Percentiles rank a stretch among this genome's conserved stretches.
phyloP scores from a whole-genome alignment of 2,113 vertebrate species.

The Barnardius zonarius region DNA sequence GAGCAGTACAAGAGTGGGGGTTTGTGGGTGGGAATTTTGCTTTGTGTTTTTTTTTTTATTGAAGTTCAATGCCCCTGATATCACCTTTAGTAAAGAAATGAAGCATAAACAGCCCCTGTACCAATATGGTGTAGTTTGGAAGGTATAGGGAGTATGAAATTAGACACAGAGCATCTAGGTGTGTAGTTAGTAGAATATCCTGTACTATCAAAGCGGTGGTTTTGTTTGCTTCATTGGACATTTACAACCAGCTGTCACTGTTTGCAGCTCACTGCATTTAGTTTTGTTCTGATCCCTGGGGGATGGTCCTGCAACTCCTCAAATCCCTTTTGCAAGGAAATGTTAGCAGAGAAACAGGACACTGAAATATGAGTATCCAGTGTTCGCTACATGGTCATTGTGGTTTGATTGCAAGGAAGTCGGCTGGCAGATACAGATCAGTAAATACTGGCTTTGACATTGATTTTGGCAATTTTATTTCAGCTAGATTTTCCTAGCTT shows the following conservation, averaged over 20 bases:
- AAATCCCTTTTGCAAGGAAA: not conserved
- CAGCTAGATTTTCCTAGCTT: not conserved
- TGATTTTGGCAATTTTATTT: not conserved
- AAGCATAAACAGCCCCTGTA: not conserved
- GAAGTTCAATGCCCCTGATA: not conserved
- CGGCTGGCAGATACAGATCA: not conserved
- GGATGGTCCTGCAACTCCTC: not conserved
- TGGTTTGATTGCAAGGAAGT: not conserved
- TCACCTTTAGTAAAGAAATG: not conserved
- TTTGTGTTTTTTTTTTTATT: not conserved
- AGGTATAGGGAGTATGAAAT: not conserved
- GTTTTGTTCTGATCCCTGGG: not conserved
- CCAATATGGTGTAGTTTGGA: not conserved
- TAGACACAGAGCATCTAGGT: not conserved
- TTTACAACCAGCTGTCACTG: not conserved
- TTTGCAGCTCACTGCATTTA: not conserved
- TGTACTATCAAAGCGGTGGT: not conserved
- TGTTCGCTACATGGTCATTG: not conserved
- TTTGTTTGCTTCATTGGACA: not conserved
- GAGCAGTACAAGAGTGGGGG: not conserved
- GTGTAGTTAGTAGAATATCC: not conserved
- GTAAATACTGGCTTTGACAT: not conserved
- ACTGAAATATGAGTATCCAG: not conserved
- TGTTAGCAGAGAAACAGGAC: not conserved
- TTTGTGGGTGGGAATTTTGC: not conserved